Conservation (phyloP, 1,140 invertebrate genomes). For the Drosophila pruinosa region DNA sequence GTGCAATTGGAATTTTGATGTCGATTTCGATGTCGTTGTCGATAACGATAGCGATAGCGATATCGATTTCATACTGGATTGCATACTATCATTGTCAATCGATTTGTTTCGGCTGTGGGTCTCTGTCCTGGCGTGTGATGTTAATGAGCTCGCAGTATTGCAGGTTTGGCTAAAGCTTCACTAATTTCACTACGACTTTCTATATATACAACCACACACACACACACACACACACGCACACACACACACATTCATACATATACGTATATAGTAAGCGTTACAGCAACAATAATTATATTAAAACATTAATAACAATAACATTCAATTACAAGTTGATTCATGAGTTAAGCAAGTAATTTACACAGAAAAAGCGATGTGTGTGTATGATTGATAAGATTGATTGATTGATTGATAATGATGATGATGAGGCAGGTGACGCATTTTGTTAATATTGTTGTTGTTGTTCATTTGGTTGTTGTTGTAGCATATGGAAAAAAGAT, state of each 20-base stretch:
- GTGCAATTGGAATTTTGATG: conserved; percentile 25
- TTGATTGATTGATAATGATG: conserved; percentile 43
- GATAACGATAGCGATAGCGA: conserved; percentile 24
- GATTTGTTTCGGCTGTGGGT: conserved; percentile 38
- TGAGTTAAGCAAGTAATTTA: conserved; percentile 39
- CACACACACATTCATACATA: conserved; percentile 9
- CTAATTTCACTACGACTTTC: conserved; percentile 82
- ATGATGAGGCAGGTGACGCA: conserved; percentile 26
- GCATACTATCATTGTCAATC: conserved; percentile 48
- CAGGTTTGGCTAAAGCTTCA: conserved; percentile 82
- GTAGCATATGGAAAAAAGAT: conserved; percentile 49
- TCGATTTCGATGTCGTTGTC: conserved; percentile 27
- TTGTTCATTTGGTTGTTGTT: conserved; percentile 37
- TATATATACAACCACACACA: conserved; percentile 35
- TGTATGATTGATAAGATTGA: conserved; percentile 21
- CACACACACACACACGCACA: not conserved
- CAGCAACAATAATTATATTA: conserved; percentile 2
- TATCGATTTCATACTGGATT: conserved; percentile 7
- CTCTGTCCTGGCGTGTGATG: conserved; percentile 68
- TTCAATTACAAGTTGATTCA: conserved; percentile 12
- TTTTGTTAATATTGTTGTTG: conserved; percentile 16
- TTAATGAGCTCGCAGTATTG: conserved; percentile 80
- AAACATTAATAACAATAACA: conserved; percentile 17
- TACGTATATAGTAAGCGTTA: conserved; percentile 17
- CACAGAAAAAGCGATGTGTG: conserved; percentile 28